Evolutionary conservation across 2,113 vertebrate species (phyloP), one percentile per base, ranked within the genome.

Genomic region (Cepphus grylle): DNA sequence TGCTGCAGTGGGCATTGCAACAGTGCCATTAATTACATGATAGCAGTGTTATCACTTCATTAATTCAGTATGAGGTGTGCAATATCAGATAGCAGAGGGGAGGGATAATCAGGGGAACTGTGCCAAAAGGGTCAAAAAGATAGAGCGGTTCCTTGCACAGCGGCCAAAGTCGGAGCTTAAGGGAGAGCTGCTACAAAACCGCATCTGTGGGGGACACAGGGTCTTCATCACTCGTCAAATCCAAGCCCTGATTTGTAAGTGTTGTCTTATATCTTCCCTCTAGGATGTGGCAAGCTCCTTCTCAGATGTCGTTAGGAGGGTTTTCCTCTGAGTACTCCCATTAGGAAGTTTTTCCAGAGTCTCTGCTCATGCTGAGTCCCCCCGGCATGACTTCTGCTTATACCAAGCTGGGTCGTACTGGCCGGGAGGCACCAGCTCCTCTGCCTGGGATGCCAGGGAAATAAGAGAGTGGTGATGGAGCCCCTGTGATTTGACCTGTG

Each of bases 11-110:
- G 71, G 71, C 94, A 65, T 96, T 95, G 91, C 93, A 36, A 92
- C 92, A 95, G 83, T 5, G 53, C 32, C 49, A 17, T 45, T 95
- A 91, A 87, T 92, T 78, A 89, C 59, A 23, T 84, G 86, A 87
- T 65, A 88, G 77, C 83, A 72, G 5, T 2, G 23, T 61, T 91
- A 92, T 91, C 81, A 2, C 86, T 49, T 86, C 73, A 40, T 95
- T 93, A 95, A 89, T 81, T 92, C 91, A 18, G 69, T 7, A 11
- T 2, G 27, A 67, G 65, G 50, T 87, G 86, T 79, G 93, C 93
- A 93, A 95, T 83, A 97, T 92, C 97, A 85, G 96, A 96, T 94
- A 85, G 20, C 53, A n/a, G 83, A 74, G 70, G 78, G 86, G 86
- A 97, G 91, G 86, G 45, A 87, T 58, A 43, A 40, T 20, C 50